A percentile compares a stretch with the other conserved stretches of the same genome.
These are phyloP conservation scores for Lamellibrachia columna DNA, from an alignment of 2,888 invertebrate genomes.

Conservation along the genomic window DNA sequence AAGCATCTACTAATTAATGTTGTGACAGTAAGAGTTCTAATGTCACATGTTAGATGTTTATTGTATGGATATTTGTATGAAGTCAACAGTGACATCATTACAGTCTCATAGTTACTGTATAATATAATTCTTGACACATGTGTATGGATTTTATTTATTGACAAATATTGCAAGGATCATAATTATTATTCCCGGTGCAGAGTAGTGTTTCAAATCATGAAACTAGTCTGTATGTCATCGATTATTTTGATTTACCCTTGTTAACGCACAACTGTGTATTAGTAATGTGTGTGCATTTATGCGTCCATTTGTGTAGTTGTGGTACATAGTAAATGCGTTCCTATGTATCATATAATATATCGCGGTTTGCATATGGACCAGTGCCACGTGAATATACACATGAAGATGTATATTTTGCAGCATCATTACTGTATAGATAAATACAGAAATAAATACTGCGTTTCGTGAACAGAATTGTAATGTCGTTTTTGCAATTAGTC, in stretches of 20 bases:
- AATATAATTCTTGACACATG: background rate
- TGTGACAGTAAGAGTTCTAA: background rate
- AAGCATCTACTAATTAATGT: background rate
- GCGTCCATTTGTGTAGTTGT: background rate
- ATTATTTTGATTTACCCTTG: background rate
- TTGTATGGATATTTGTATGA: background rate
- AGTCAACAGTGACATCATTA: background rate
- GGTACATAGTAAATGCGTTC: background rate
- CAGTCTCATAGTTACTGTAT: too few relatives aligned
- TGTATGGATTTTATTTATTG: background rate
- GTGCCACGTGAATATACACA: background rate
- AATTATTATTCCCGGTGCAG: background rate
- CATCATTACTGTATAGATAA: background rate
- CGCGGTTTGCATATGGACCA: background rate
- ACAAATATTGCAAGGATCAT: background rate
- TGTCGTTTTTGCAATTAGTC: background rate
- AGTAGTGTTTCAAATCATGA: background rate
- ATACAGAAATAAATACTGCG: background rate
- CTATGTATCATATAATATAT: background rate
- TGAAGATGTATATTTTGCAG: background rate
- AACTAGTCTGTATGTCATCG: background rate
- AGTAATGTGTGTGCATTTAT: background rate
- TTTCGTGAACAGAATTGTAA: background rate
- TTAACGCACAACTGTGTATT: constrained; percentile 4
- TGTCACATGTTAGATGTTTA: background rate